Evolutionary conservation across 1,140 invertebrate genomes (phyloP), one percentile per base, ranked within the genome.

Genomic region (Neuroterus valhalla): DNA sequence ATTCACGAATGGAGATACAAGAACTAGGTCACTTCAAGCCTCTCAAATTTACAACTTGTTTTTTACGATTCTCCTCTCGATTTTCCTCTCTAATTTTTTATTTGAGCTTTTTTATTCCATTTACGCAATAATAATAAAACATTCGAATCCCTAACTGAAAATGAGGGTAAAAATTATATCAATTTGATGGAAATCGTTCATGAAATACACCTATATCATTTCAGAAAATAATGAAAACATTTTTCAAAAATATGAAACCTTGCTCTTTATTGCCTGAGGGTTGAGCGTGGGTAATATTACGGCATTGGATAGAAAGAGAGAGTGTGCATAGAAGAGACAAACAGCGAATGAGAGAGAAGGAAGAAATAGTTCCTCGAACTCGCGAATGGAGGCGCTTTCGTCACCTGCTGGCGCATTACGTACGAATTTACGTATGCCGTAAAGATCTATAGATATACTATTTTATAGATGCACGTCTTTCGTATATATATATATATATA

Each of bases 351-450:
- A 50, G 48, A 50, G 48, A 48, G 55, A 71, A 66, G 68, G 45
- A 72, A 45, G 12, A 43, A 23, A 1, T 72, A 75, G 76, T 75
- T 78, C 50, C 66, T 21, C 43, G 31, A 72, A 23, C 5, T 21
- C 62, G 70, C 72, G 62, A 23, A 21, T 71, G 26, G 31, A 69
- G 62, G 77, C 48, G 77, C 73, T 71, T 71, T 45, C 66, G 71
- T 66, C 50, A 50, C 10, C 19, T 62, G 52, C 68, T 71, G 71
- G 77, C 74, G 77, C 77, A 76, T 71, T 77, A 70, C 71, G 68
- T 45, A 48, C 71, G 70, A 71, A 75, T 71, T 72, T 75, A 73
- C 48, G 46, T 71, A 48, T 66, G 71, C 66, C 62, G 62, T 70
- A 38, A 50, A 42, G 14, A 68, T 44, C 70, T 46, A 66, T 66